phyloP scores from a whole-genome alignment of 2,797 vertebrate species.

The Sternotherus odoratus region DNA sequence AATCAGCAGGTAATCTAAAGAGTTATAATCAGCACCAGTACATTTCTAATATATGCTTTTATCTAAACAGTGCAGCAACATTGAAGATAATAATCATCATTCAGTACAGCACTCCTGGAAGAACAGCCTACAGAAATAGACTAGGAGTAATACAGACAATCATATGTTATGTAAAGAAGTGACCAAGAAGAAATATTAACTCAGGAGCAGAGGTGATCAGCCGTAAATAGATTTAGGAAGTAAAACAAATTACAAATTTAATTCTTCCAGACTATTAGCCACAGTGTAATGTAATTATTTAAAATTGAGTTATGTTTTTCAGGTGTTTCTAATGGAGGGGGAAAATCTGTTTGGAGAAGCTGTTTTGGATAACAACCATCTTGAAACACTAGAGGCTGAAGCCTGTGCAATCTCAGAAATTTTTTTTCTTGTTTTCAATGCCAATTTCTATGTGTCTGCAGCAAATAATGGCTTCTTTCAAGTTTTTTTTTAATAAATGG shows the following conservation, averaged over 20 bases:
- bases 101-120: background rate
- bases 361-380: background rate
- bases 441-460: background rate
- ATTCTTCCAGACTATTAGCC: background rate
- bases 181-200: background rate
- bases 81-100: background rate
- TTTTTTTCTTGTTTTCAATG: background rate
- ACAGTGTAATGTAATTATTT: background rate
- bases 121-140: background rate
- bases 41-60: background rate
- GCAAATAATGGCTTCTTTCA: background rate
- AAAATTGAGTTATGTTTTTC: accelerated
- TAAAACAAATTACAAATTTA: background rate
- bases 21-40: background rate
- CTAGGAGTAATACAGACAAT: background rate
- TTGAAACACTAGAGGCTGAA: background rate
- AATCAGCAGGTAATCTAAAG: no score
- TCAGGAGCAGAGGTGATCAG: background rate
- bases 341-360: accelerated
- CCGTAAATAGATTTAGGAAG: background rate
- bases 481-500: background rate
- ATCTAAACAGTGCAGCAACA: background rate
- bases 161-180: background rate
- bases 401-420: no score
- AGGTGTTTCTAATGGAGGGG: background rate